phyloP scores from a whole-genome alignment of 1,140 invertebrate species.

The Vanessa tameamea region DNA sequence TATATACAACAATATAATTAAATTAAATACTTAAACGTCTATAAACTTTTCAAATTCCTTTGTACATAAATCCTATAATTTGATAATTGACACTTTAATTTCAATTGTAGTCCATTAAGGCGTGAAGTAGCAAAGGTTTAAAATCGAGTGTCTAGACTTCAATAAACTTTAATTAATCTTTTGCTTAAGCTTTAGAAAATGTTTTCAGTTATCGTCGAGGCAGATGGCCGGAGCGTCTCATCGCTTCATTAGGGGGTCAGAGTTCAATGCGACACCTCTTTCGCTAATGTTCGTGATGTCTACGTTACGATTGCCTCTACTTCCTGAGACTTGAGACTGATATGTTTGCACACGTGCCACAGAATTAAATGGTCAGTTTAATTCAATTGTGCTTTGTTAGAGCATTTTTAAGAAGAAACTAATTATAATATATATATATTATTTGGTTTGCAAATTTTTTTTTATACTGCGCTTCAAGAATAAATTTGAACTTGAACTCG shows the following conservation, averaged over 20 bases:
- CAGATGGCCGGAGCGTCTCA: slow-evolving; percentile 8
- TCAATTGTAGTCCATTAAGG: background rate
- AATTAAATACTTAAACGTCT: too few relatives aligned
- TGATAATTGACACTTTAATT: background rate
- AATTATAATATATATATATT: too few relatives aligned
- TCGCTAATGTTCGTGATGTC: slow-evolving; percentile 66
- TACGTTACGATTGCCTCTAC: slow-evolving; percentile 52
- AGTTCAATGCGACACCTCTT: slow-evolving; percentile 50
- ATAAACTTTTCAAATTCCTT: background rate
- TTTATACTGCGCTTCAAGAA: too few relatives aligned
- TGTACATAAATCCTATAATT: background rate
- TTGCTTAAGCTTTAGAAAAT: slow-evolving; percentile 12
- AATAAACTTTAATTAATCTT: slow-evolving; percentile 27
- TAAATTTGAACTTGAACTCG: too few relatives aligned
- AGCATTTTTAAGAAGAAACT: too few relatives aligned
- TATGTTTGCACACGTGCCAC: background rate
- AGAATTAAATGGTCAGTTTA: background rate
- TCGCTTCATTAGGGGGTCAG: slow-evolving; percentile 52
- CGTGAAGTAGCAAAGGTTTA: background rate
- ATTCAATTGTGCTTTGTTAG: background rate
- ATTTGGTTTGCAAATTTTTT: too few relatives aligned
- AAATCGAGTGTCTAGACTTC: background rate
- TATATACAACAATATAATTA: too few relatives aligned
- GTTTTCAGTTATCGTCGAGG: slow-evolving; percentile 8
- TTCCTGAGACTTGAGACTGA: background rate